Evolutionary conservation across 1,140 invertebrate species (phyloP), one percentile per base, ranked within the genome.

Genomic region (Leptonema lineaticorne): DNA sequence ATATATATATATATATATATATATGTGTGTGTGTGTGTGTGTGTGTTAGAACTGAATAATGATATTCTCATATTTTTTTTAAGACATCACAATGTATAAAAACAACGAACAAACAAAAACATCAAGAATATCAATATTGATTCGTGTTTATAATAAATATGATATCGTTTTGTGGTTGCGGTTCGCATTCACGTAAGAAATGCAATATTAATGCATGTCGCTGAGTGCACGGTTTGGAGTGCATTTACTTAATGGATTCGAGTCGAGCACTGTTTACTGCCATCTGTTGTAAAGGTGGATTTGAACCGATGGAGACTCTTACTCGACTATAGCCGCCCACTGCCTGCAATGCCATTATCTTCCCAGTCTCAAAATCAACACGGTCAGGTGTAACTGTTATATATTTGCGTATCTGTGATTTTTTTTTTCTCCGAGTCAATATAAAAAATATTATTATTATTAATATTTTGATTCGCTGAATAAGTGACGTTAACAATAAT

Each of bases 181-280:
- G n/a, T n/a, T n/a, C n/a, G n/a, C n/a, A n/a, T n/a, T n/a, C n/a
- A n/a, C n/a, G 74, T 76, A 77, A 79, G 76, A 79, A 78, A 79
- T 81, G 76, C 76, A 80, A 79, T 80, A 80, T 81, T 82, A 80
- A 81, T 80, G 78, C 75, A 77, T n/a, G 73, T 76, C 4, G 74
- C 76, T 72, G 77, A 79, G 76, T 78, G 75, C 75, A 71, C 74
- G 73, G 73, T 69, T n/a, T n/a, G 71, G 76, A 79, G 76, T 79
- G 78, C 78, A 81, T 80, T 80, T 79, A 78, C 79, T 78, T 79
- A 80, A 80, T 81, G 78, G 78, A 77, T 77, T 75, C 57, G 22
- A 20, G 53, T 18, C 20, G 37, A 58, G 64, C 33, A 27, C 22
- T 60, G 56, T 59, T 48, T 59, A 56, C 65, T 37, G 65, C 57